Base-by-base conservation (phyloP, 2,797 vertebrate species). In the Lacerta bilineata region DNA sequence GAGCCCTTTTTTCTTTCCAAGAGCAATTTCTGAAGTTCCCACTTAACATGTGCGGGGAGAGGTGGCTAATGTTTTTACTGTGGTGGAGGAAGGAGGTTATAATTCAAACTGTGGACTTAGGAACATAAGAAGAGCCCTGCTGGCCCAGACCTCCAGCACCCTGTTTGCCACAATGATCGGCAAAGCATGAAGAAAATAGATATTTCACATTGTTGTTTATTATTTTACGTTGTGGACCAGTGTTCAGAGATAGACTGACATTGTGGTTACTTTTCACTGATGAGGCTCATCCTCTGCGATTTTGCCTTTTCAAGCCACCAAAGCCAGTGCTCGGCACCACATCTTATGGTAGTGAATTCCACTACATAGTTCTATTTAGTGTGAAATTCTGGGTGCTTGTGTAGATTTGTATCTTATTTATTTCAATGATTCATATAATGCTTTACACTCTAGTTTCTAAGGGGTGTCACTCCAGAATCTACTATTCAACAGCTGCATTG, bases 1-100 rank as follows among this genome's bases (percentile, higher is more conserved):
- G 46, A 72, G 46, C 71, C 84, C 89, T 92, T 82, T 25, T 8
- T 87, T 84, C 72, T 75, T 20, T n/a, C 23, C 2, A n/a, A 10
- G 55, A 61, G 50, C 13, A 2, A 2, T 27, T 20, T 29, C 18
- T 76, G 33, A 68, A 43, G 36, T 43, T 82, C 36, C 61, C 61
- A 41, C 36, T 82, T 82, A 8, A 15, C 39, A 9, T 59, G 39
- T 8, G n/a, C 7, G 2, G 5, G 36, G 23, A 9, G 27, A 25
- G 29, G 29, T 33, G 33, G 20, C 6, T 20, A 50, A 36, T 68
- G n/a, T 25, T 50, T 3, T 43, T 20, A 13, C 36, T 46, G 43
- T 77, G 27, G 15, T 41, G 3, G 46, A 1, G 25, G 10, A 39
- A 39, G 43, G 78, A 20, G 33, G 10, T 72, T 59, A 33, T n/a